Percentiles rank a stretch among this genome's conserved stretches.
phyloP scores from a whole-genome alignment of 2,113 vertebrate genomes.

The Salminus brasiliensis region DNA sequence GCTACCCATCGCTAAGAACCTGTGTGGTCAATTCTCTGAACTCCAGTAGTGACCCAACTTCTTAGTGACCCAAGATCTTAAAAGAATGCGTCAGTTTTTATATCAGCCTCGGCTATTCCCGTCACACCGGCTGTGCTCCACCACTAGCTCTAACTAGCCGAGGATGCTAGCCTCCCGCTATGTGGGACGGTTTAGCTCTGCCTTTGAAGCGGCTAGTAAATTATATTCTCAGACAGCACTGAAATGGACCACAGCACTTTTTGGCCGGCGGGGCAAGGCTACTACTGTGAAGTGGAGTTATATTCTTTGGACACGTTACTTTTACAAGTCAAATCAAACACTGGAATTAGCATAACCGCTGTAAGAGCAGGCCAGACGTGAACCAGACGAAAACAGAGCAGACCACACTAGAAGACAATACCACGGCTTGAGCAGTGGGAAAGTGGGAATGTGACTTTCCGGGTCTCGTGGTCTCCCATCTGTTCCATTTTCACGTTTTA shows the following conservation, averaged over 20 bases:
- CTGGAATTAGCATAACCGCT: neutral
- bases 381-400: neutral
- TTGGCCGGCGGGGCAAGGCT: neutral
- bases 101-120: no score
- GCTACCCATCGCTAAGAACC: no score
- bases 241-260: neutral
- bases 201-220: slow-evolving; percentile 6
- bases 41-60: no score
- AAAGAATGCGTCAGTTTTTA: no score
- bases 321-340: neutral
- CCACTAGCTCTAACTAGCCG: neutral
- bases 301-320: neutral
- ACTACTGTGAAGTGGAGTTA: neutral
- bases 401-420: neutral
- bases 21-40: no score
- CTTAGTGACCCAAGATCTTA: no score
- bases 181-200: neutral
- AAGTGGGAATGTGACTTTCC: no score
- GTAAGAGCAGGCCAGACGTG: neutral
- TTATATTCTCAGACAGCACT: neutral
- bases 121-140: neutral
- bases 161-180: neutral
- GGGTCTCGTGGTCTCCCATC: no score
- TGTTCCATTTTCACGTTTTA: no score
- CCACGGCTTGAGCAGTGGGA: no score